Evolutionary conservation across 2,113 vertebrate genomes (phyloP), one percentile per base, ranked within the genome.

Genomic region (Perca fluviatilis): DNA sequence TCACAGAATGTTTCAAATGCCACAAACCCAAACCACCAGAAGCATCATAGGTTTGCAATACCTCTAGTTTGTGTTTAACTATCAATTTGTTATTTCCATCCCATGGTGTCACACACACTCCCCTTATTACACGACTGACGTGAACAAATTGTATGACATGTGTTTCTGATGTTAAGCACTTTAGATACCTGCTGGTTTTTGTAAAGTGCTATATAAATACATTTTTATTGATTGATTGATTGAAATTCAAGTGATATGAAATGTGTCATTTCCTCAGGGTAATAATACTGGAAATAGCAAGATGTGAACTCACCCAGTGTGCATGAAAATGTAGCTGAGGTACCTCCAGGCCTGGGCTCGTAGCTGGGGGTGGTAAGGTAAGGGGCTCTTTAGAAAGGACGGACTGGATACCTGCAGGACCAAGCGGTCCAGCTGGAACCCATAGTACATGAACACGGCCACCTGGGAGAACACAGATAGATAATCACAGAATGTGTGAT

Each of bases 311-410:
- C 91, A 99, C 98, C 98, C 98, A 2, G 98, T 96, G 21, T 99
- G 98, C 98, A 99, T 97, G 95, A 99, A 98, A 91, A 97, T 96
- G 93, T 99, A 99, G 62, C 96, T 99, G 93, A 99, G 94, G 93
- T 96, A 99, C 76, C 98, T 96, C 98, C 98, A 99, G 67, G 96
- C 97, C 92, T 99, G 98, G 0, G 94, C 95, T 53, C 98, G 96
- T 50, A 98, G 96, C 93, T 97, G 97, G 4, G 98, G 98, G 76
- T 99, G 98, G 85, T 99, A 99, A 16, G 98, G 95, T 71, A 99
- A 86, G 0, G 97, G 91, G 14, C 98, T 97, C 95, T 97, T 97
- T 78, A 99, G 88, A 90, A 98, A 99, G 9, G 90, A 95, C 0
- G 98, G 97, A 9, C 98, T 98, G 50, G 97, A 98, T 13, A 98